Evolutionary conservation across 1,140 invertebrate species (phyloP).

Genomic region (Euura saliciscinereae): DNA sequence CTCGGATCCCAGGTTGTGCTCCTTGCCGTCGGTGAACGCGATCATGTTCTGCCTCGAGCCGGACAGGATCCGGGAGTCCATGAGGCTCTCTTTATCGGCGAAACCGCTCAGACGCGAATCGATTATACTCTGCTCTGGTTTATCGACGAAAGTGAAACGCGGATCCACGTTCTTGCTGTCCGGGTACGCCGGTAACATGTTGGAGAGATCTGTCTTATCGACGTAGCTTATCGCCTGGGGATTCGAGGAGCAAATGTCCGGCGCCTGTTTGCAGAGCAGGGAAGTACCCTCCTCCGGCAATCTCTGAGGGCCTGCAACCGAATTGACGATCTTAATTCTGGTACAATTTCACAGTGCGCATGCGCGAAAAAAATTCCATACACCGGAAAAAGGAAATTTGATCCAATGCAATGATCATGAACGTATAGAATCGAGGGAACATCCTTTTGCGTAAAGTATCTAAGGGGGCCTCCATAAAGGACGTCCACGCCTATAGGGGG

Average conservation of each 20-base stretch:
- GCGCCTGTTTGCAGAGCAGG: slow-evolving; percentile 54
- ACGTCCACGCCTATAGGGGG: too few relatives aligned
- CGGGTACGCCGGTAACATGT: slow-evolving; percentile 54
- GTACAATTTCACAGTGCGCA: too few relatives aligned
- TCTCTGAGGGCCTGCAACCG: slow-evolving; percentile 39
- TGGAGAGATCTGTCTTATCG: slow-evolving; percentile 54
- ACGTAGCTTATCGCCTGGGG: slow-evolving; percentile 57
- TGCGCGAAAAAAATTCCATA: too few relatives aligned
- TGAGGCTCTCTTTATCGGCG: slow-evolving; percentile 56
- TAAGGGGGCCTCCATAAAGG: too few relatives aligned
- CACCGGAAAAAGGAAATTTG: too few relatives aligned
- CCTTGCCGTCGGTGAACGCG: slow-evolving; percentile 52
- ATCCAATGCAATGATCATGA: too few relatives aligned
- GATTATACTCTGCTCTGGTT: slow-evolving; percentile 50
- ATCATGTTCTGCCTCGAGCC: slow-evolving; percentile 57
- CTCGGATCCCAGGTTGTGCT: slow-evolving; percentile 39
- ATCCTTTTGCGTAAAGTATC: too few relatives aligned
- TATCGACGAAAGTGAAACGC: slow-evolving; percentile 47
- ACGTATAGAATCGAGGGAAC: too few relatives aligned
- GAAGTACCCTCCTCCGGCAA: slow-evolving; percentile 55
- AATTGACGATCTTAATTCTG: neutral
- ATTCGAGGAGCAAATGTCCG: slow-evolving; percentile 57
- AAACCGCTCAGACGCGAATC: slow-evolving; percentile 55
- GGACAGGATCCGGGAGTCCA: slow-evolving; percentile 52
- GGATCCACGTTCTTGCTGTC: slow-evolving; percentile 46